Base-by-base conservation (phyloP, 2,797 vertebrate genomes). In the Telmatherina bonti region DNA sequence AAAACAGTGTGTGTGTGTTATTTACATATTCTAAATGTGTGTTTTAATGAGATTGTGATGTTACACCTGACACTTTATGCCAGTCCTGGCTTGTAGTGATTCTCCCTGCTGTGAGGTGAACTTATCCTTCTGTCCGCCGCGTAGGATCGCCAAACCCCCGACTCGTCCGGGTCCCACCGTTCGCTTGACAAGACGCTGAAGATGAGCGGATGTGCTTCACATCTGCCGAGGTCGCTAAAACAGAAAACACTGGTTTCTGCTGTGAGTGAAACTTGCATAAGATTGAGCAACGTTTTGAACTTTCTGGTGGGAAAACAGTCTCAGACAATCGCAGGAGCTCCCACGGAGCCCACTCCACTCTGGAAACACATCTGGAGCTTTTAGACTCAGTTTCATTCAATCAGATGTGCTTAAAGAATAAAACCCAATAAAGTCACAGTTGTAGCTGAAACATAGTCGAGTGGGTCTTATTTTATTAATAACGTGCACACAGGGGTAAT, bases 321-420 rank as follows among this genome's bases (percentile, higher is more conserved):
- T 61, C 5, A 76, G 90, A 90, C 88, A 91, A 93, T 93, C 88
- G 70, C 24, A 49, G 31, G 12, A 24, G 15, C 45, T 74, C 38
- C 15, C 49, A 74, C 22, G 52, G 15, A 36, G 12, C 12, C 11
- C 33, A 35, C 33, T 35, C 36, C 36, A 36, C 12, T 13, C 15
- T 13, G 15, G 4, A 13, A 36, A 36, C 36, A 36, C 36, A 11
- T 36, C 36, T 36, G 36, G 36, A 13, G 36, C 20, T 76, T 76
- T 75, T 47, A 8, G 1, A 56, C n/a, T 27, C 24, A 1, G 33
- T 9, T 0, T 13, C 20, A 9, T 54, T 26, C 36, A 74, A 64
- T 43, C 67, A 16, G 29, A 45, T 67, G 54, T 78, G 38, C 35
- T 51, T 26, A 51, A 49, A 18, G 9, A 24, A 11, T 53, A 58